These are phyloP conservation scores for Anas bernieri DNA, from an alignment of 2,797 vertebrate genomes.

Conservation along the genomic window DNA sequence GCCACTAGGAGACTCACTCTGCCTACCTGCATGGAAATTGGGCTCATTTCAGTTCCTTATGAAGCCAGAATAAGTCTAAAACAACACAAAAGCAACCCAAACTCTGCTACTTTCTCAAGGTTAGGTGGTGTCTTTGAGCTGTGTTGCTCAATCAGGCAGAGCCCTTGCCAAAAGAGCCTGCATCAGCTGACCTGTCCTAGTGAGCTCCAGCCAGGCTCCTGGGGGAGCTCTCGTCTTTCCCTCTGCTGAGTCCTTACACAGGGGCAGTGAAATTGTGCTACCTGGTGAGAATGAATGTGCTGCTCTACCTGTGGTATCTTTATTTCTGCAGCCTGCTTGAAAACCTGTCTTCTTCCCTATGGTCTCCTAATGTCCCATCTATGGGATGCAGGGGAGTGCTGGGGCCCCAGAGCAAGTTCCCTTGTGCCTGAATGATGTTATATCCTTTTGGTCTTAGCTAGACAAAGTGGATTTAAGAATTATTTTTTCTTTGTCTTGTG, in stretches of 20 bases:
- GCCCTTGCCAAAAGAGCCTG: background rate
- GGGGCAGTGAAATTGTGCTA: background rate
- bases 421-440: background rate
- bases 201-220: constrained; percentile 7
- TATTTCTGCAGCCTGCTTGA: background rate
- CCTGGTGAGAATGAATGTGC: background rate
- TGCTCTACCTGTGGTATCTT: background rate
- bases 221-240: background rate
- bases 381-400: background rate
- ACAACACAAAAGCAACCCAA: background rate
- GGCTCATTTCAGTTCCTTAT: fast-evolving
- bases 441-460: background rate
- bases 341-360: background rate
- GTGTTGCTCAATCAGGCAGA: background rate
- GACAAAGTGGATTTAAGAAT: background rate
- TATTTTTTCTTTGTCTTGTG: background rate
- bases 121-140: background rate
- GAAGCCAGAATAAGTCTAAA: background rate
- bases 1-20: background rate
- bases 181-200: background rate
- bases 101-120: background rate
- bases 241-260: background rate
- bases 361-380: background rate
- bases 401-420: background rate
- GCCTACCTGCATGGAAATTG: background rate